A percentile compares a stretch with the other conserved stretches of the same genome.
Conservation (phyloP, 2,113 vertebrate species). For the Xiphophorus maculatus region DNA sequence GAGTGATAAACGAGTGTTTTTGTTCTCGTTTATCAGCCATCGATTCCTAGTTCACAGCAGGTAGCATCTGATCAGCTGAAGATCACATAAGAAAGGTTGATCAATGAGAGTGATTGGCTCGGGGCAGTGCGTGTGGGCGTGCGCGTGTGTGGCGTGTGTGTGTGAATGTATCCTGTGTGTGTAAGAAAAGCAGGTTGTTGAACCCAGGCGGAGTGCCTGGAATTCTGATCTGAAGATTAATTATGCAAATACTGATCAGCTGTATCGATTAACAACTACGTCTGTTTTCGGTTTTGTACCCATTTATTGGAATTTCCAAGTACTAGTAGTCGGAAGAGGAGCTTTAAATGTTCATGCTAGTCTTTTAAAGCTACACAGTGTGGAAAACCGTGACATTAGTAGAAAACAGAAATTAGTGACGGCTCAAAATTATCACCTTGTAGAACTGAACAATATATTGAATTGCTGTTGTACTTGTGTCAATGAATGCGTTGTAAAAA, state of each 20-base stretch:
- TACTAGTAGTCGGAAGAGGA: conserved; percentile 13
- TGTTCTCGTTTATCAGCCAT: conserved; percentile 79
- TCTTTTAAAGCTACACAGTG: not conserved
- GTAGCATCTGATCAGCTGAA: conserved; percentile 78
- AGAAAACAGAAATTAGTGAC: not conserved
- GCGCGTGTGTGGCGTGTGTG: not conserved
- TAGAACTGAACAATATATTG: not conserved
- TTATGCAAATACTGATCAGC: conserved; percentile 70
- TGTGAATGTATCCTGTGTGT: not conserved
- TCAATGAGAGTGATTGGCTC: conserved; percentile 75
- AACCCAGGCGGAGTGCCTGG: conserved; percentile 62
- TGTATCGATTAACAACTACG: conserved; percentile 67
- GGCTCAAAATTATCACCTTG: not conserved
- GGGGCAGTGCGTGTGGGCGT: conserved; percentile 13
- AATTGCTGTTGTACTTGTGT: not conserved
- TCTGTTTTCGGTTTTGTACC: conserved; percentile 48
- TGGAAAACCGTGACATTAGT: not conserved
- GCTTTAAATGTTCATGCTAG: conserved; percentile 3
- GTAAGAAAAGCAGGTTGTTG: conserved; percentile 33
- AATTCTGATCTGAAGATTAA: conserved; percentile 75
- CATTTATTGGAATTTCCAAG: conserved; percentile 27
- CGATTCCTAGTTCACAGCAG: conserved; percentile 73
- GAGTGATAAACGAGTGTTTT: conserved; percentile 81
- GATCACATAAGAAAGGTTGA: conserved; percentile 76
- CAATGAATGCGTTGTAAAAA: not conserved